Conservation (phyloP, 2,113 vertebrate species). For the Neoarius graeffei region DNA sequence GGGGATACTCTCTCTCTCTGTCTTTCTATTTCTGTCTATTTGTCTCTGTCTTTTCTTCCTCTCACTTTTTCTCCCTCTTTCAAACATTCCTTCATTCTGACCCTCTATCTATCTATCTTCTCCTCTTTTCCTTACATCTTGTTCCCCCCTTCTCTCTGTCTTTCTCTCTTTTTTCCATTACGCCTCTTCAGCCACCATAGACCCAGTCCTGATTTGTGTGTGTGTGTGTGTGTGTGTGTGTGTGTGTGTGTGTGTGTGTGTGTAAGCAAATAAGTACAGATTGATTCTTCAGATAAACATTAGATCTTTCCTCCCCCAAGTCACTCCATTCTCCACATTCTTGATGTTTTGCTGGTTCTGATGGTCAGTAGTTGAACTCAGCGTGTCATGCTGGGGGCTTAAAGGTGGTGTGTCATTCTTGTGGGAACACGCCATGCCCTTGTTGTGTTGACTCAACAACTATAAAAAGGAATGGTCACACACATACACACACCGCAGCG, state of each 20-base stretch:
- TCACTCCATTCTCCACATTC: background rate
- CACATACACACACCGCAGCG: conserved; percentile 39
- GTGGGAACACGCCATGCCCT: conserved; percentile 53
- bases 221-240: conserved; percentile 21
- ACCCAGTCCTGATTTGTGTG: background rate
- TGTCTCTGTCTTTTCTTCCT: background rate
- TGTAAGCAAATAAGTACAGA: background rate
- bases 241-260: conserved; percentile 23
- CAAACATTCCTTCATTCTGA: background rate
- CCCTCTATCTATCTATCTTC: conserved; percentile 8
- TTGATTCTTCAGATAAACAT: background rate
- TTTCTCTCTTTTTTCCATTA: conserved; percentile 22
- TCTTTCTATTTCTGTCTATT: conserved; percentile 18
- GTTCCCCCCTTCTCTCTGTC: background rate
- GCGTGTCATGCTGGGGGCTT: background rate
- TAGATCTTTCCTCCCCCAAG: background rate
- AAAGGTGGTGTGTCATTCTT: conserved; percentile 34
- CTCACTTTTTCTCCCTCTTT: background rate
- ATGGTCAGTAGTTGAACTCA: background rate
- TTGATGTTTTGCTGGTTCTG: background rate
- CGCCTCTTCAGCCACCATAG: background rate
- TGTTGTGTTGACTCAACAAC: conserved; percentile 66
- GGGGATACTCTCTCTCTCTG: conserved; percentile 60
- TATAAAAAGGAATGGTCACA: conserved; percentile 44
- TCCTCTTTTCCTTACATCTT: background rate